phyloP scores from a whole-genome alignment of 2,113 vertebrate species.

The Rhynchomys soricoides region DNA sequence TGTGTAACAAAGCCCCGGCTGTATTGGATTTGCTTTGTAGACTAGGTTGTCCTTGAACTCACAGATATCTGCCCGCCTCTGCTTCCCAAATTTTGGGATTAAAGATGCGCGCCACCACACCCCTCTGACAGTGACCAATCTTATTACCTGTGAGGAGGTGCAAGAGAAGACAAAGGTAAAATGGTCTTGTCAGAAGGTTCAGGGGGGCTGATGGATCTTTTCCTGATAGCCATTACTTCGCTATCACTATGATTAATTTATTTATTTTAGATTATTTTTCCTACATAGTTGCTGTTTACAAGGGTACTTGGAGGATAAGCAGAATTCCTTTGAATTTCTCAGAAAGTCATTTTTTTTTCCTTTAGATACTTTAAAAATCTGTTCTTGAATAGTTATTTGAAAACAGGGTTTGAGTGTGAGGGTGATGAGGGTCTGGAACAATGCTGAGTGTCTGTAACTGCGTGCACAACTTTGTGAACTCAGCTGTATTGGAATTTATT shows the following conservation, averaged over 20 bases:
- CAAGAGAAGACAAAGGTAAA: constrained; percentile 47
- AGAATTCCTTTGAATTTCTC: constrained; percentile 51
- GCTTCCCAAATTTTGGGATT: background rate
- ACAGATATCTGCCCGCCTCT: background rate
- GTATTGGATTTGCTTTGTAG: too few species aligned
- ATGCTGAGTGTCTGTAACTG: background rate
- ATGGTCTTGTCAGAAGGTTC: constrained; percentile 27
- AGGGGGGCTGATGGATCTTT: constrained; percentile 52
- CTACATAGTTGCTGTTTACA: constrained; percentile 47
- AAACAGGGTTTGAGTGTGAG: constrained; percentile 46
- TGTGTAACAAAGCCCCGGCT: too few species aligned
- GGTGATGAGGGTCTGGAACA: background rate
- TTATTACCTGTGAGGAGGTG: background rate
- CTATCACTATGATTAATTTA: background rate
- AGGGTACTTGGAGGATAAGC: constrained; percentile 16
- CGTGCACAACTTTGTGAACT: background rate
- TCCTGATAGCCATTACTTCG: background rate
- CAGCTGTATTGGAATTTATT: background rate
- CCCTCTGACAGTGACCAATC: constrained; percentile 14
- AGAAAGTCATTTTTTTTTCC: background rate
- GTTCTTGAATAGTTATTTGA: constrained; percentile 44
- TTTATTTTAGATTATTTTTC: background rate
- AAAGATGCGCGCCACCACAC: background rate
- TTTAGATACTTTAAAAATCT: background rate
- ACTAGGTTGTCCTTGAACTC: too few species aligned